Percentiles rank a stretch among this genome's conserved stretches.
phyloP scores from a whole-genome alignment of 2,888 invertebrate species.

The Orthosia cruda region DNA sequence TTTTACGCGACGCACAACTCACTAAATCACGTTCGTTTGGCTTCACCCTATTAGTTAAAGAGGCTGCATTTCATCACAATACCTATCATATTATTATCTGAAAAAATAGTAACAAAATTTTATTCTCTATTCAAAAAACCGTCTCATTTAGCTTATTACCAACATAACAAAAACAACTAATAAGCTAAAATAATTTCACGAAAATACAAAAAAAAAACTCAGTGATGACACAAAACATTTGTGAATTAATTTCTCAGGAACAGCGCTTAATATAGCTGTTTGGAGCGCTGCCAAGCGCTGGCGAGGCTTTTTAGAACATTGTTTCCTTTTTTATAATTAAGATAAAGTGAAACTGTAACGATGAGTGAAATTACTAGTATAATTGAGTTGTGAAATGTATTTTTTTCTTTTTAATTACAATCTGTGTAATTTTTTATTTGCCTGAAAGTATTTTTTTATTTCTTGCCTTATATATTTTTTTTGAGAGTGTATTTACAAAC shows the following conservation, averaged over 20 bases:
- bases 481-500: too few species aligned
- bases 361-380: slow-evolving; percentile 39
- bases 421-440: neutral
- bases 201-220: slow-evolving; percentile 30
- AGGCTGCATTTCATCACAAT: too few species aligned
- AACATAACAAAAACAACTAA: slow-evolving; percentile 1
- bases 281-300: slow-evolving; percentile 67
- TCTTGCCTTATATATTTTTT: too few species aligned
- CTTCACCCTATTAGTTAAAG: too few species aligned
- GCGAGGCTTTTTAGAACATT: slow-evolving; percentile 43
- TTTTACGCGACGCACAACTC: too few species aligned
- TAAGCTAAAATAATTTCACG: slow-evolving; percentile 13
- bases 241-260: slow-evolving; percentile 69
- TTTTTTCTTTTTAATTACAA: neutral
- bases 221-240: slow-evolving; percentile 61
- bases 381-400: slow-evolving; percentile 21
- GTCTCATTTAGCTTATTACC: neutral
- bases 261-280: slow-evolving; percentile 67
- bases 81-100: too few species aligned
- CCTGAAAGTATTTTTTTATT: too few species aligned
- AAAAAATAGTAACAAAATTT: neutral
- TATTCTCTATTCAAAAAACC: neutral
- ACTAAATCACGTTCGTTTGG: too few species aligned
- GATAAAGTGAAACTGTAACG: slow-evolving; percentile 49
- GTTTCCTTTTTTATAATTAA: slow-evolving; percentile 65